These are phyloP conservation scores for Sussaba pulchella DNA, from an alignment of 2,888 invertebrate species.

Conservation along the genomic window DNA sequence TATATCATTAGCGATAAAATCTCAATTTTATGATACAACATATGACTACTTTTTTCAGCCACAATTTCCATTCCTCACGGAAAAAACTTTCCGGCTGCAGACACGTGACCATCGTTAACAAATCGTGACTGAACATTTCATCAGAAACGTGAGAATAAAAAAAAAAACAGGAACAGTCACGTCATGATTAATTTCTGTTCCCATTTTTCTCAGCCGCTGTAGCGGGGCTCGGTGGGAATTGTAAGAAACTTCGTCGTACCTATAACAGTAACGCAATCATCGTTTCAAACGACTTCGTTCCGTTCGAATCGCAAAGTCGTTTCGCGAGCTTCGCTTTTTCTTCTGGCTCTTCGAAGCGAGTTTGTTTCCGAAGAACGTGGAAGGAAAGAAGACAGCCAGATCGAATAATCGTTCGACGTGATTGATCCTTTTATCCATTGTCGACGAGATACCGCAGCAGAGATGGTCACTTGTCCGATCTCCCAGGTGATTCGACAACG, in stretches of 20 bases:
- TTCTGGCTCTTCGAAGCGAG: neutral
- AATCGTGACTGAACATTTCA: too few species aligned
- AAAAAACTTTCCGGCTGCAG: too few species aligned
- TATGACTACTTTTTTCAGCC: too few species aligned
- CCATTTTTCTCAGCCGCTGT: neutral
- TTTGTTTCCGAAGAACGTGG: neutral
- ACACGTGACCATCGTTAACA: too few species aligned
- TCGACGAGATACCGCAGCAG: conserved; percentile 20
- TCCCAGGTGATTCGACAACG: conserved; percentile 25
- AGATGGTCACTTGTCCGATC: conserved; percentile 30
- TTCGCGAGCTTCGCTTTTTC: neutral
- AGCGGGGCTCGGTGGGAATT: neutral
- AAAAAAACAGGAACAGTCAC: neutral
- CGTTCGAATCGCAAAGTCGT: conserved; percentile 9
- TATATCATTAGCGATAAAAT: too few species aligned
- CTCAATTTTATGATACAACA: too few species aligned
- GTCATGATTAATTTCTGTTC: neutral
- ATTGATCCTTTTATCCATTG: conserved; percentile 42
- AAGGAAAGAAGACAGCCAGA: conserved; percentile 39
- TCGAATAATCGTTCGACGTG: conserved; percentile 61
- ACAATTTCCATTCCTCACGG: too few species aligned
- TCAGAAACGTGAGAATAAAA: neutral
- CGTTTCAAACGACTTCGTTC: conserved; percentile 35
- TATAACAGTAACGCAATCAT: conserved; percentile 51
- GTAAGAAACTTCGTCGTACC: conserved; percentile 15